Percentiles rank a stretch among this genome's conserved stretches.
Conservation (phyloP, 2,113 vertebrate species). For the Glareola pratincola region DNA sequence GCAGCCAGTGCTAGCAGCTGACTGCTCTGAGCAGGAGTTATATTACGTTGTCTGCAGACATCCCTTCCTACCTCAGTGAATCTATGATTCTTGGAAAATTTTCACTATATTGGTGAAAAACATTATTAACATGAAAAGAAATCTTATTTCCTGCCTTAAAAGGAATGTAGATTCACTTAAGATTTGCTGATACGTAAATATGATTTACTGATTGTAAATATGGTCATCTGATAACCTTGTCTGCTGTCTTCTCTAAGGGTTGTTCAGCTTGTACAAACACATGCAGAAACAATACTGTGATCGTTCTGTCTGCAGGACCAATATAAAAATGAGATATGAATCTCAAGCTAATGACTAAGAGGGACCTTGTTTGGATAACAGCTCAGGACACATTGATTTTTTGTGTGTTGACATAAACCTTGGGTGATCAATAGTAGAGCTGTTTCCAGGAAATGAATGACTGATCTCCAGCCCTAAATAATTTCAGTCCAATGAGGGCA, state of each 20-base stretch:
- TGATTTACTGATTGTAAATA: background rate
- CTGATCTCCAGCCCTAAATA: background rate
- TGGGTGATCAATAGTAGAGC: background rate
- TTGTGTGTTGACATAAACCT: background rate
- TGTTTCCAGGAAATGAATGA: background rate
- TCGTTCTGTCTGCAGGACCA: background rate
- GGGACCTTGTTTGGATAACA: background rate
- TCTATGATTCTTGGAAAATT: background rate
- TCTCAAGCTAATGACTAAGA: background rate
- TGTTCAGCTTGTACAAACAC: background rate
- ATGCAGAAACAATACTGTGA: background rate
- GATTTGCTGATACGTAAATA: background rate
- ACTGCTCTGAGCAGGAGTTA: background rate
- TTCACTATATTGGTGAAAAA: background rate
- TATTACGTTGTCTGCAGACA: background rate
- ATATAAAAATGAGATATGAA: background rate
- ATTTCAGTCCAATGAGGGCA: background rate
- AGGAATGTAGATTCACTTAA: background rate
- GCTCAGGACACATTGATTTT: background rate
- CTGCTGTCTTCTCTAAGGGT: background rate
- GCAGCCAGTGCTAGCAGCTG: background rate
- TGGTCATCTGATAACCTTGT: background rate
- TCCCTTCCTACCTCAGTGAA: background rate
- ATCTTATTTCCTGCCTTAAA: background rate
- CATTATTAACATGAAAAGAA: background rate